Evolutionary conservation across 2,797 vertebrate species (phyloP).

Genomic region (Botia kubotai): DNA sequence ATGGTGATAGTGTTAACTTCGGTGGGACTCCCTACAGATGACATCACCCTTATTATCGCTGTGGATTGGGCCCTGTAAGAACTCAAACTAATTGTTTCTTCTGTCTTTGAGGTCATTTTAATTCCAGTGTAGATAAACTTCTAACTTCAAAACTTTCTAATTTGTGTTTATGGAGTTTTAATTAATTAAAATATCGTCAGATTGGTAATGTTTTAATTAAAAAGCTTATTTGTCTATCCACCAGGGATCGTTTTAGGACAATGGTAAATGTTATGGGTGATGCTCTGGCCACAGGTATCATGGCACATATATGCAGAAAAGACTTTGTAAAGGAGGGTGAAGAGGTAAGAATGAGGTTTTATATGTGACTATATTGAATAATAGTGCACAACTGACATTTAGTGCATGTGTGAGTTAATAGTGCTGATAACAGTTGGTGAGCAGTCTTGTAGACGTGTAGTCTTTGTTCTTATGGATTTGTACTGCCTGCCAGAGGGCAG

Average conservation of each 20-base stretch:
- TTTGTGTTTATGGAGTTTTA: neutral
- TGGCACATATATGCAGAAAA: constrained; percentile 97
- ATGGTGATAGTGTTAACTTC: constrained; percentile 99
- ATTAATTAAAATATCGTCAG: neutral
- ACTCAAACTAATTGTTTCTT: constrained; percentile 2
- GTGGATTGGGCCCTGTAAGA: constrained; percentile 99
- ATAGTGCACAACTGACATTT: no score
- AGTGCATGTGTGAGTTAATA: no score
- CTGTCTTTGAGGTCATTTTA: neutral
- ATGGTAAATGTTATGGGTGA: constrained; percentile 99
- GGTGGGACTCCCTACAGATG: constrained; percentile 94
- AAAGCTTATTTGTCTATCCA: constrained; percentile 9
- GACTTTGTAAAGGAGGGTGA: constrained; percentile 90
- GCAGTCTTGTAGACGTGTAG: no score
- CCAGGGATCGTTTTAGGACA: constrained; percentile 95
- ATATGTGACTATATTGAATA: neutral
- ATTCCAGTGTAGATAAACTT: neutral
- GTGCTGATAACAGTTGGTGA: no score
- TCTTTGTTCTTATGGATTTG: no score
- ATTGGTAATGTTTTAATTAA: neutral
- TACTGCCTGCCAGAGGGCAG: no score
- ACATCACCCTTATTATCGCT: constrained; percentile 95
- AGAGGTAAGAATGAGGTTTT: constrained; percentile 79
- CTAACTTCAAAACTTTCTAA: neutral
- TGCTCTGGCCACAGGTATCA: constrained; percentile 93